A percentile compares a stretch with the other conserved stretches of the same genome.
phyloP scores from a whole-genome alignment of 1,140 invertebrate genomes.

The Hyles vespertilio region DNA sequence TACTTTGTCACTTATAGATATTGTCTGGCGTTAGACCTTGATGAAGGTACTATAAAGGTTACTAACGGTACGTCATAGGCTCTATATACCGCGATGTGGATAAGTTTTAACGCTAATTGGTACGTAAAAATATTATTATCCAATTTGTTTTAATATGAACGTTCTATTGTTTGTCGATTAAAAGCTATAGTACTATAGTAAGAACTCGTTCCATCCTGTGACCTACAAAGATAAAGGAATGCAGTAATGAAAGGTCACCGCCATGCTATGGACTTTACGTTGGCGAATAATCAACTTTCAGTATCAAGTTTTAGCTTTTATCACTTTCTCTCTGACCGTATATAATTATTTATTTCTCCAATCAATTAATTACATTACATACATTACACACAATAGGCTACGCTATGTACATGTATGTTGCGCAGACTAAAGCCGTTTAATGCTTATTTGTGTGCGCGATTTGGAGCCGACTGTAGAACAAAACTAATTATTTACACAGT shows the following conservation, averaged over 20 bases:
- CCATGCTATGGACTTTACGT: conserved; percentile 6
- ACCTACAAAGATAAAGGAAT: conserved; percentile 19
- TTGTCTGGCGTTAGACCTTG: too few relatives aligned
- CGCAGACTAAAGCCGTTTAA: too few relatives aligned
- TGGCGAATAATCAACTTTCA: conserved; percentile 6
- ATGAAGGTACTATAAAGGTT: too few relatives aligned
- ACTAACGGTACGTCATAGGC: too few relatives aligned
- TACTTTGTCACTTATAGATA: too few relatives aligned
- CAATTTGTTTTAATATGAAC: background rate
- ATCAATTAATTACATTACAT: too few relatives aligned
- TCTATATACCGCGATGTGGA: too few relatives aligned
- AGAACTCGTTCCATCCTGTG: conserved; percentile 19
- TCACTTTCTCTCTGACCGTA: background rate
- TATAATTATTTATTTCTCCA: too few relatives aligned
- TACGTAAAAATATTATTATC: conserved; percentile 1
- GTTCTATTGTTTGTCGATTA: too few relatives aligned
- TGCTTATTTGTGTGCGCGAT: too few relatives aligned
- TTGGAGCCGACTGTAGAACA: background rate
- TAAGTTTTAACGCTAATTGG: background rate
- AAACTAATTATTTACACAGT: conserved; percentile 23
- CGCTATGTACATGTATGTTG: too few relatives aligned
- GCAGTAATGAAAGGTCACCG: conserved; percentile 15
- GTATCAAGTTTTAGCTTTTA: background rate
- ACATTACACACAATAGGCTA: too few relatives aligned
- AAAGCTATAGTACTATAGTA: conserved; percentile 2